A percentile compares a stretch with the other conserved stretches of the same genome.
Evolutionary conservation across 2,113 vertebrate species (phyloP).

Genomic region (Elanoides forficatus): DNA sequence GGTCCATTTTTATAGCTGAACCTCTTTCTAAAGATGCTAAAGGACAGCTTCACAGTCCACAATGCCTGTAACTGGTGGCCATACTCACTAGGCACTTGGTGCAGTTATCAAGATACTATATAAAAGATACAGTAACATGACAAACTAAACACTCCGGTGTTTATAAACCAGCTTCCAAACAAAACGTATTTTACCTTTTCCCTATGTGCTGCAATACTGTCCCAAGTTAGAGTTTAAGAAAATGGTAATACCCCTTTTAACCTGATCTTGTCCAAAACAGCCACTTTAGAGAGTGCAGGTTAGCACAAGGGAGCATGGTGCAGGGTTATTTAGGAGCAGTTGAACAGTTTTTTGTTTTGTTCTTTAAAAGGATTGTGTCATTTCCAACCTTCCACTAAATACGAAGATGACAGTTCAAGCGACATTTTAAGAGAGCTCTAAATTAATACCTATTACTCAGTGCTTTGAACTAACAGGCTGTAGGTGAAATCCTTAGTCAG

Average conservation of each 20-base stretch:
- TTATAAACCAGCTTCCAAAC: not conserved
- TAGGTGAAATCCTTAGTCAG: not conserved
- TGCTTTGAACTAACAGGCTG: not conserved
- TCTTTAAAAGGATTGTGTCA: not conserved
- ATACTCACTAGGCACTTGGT: not conserved
- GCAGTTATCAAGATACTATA: not conserved
- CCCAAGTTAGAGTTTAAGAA: not conserved
- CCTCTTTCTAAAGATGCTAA: not conserved
- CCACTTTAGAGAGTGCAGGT: not conserved
- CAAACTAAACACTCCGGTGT: not conserved
- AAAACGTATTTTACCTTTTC: not conserved
- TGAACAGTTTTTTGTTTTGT: not conserved
- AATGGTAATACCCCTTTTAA: not conserved
- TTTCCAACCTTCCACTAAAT: not conserved
- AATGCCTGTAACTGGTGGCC: not conserved
- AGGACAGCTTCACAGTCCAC: rapidly evolving
- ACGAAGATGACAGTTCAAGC: not conserved
- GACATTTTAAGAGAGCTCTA: not conserved
- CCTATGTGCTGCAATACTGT: rapidly evolving
- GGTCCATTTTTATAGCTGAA: not conserved
- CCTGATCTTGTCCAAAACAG: not conserved
- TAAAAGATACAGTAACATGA: rapidly evolving
- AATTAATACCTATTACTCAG: not conserved
- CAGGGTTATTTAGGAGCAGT: not conserved
- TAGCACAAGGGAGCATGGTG: not conserved